Base-by-base conservation (phyloP, 2,797 vertebrate species). In the Pseudomugil tenellus region DNA sequence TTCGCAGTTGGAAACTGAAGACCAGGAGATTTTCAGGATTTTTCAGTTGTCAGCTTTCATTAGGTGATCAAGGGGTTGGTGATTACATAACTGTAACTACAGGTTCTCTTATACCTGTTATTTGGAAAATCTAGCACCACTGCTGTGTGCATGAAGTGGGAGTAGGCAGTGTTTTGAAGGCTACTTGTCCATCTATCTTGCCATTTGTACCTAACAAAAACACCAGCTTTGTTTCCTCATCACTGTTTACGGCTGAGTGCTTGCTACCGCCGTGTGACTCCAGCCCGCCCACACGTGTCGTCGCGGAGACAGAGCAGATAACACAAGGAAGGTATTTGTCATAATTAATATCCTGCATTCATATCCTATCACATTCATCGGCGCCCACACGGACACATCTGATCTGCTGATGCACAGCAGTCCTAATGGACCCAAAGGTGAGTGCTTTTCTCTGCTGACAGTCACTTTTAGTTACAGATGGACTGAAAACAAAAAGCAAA, bases 341-440 rank as follows among this genome's bases (percentile, higher is more conserved):
- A 13, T 80, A 74, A 82, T 67, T 71, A 60, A 83, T 75, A 77
- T 81, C 83, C 74, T 71, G 61, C 80, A 72, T 75, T 79, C 75
- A 71, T 28, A 68, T 80, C 81, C 69, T 2, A 14, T 79, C 69
- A 70, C 69, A 77, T 70, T 64, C 73, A 62, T 57, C 41, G 17
- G 61, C 23, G 1, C 77, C 61, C 67, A 67, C 77, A 0, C 34
- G 19, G 54, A 26, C 73, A 51, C 75, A 72, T 23, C 67, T 57
- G 62, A 75, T 67, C 43, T 11, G 5, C 61, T 31, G 51, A 56
- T 31, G 31, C 11, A 26, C 60, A 63, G 60, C 69, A 51, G 73
- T 13, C 57, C 43, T 35, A n/a, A 10, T 6, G 21, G 43, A 46
- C n/a, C 16, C 4, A 4, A 10, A 8, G 43, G 2, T 9, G n/a